Evolutionary conservation across 2,113 vertebrate species (phyloP).

Genomic region (Montifringilla adamsi): DNA sequence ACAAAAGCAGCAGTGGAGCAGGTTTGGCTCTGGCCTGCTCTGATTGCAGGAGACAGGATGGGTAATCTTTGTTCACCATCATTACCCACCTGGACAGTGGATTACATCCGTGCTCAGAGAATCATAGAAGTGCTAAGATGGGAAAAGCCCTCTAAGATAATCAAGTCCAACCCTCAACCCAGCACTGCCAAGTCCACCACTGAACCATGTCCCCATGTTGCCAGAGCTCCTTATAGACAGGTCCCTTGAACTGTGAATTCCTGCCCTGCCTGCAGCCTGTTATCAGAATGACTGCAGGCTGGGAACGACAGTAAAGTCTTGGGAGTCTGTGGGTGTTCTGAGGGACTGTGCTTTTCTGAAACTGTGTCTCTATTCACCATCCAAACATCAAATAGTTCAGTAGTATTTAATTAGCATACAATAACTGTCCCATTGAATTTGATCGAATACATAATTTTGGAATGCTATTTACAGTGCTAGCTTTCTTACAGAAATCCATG

Average conservation of each 20-base stretch:
- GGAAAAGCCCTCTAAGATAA: neutral
- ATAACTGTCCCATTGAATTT: slow-evolving; percentile 62
- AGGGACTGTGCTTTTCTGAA: slow-evolving; percentile 7
- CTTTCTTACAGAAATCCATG: slow-evolving; percentile 54
- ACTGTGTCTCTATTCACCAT: neutral
- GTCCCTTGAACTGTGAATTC: neutral
- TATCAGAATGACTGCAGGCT: neutral
- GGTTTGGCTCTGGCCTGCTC: neutral
- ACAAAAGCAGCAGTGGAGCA: neutral
- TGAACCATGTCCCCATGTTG: neutral
- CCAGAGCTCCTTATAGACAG: neutral
- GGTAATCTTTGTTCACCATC: neutral
- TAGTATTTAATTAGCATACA: slow-evolving; percentile 62
- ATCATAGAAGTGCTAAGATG: neutral
- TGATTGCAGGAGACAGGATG: neutral
- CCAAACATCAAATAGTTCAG: slow-evolving; percentile 20
- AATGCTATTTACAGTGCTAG: slow-evolving; percentile 44
- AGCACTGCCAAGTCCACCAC: neutral
- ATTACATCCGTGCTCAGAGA: neutral
- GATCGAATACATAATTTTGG: slow-evolving; percentile 49
- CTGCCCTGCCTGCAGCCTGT: neutral
- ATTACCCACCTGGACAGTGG: neutral
- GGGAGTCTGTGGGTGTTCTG: slow-evolving; percentile 25
- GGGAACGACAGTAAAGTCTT: neutral
- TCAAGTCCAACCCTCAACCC: neutral